These are phyloP conservation scores for Tanypteryx hageni DNA, from an alignment of 2,888 invertebrate species.

Conservation along the genomic window DNA sequence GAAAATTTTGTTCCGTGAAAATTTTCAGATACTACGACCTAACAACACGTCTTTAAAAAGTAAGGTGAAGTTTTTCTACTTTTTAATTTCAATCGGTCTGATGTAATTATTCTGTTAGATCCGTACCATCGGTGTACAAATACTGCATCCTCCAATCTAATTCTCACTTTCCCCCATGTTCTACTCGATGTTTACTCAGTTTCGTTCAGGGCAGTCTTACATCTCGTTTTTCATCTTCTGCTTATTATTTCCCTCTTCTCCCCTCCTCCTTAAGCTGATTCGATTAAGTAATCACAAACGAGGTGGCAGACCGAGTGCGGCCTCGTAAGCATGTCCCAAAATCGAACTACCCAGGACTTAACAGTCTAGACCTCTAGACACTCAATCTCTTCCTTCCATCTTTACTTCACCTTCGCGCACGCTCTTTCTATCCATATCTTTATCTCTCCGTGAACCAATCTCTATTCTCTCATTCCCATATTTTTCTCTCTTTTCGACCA, in stretches of 20 bases:
- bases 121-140: no score
- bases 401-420: neutral
- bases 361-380: conserved; percentile 38
- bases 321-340: conserved; percentile 39
- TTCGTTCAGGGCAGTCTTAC: no score
- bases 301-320: conserved; percentile 30
- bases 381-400: neutral
- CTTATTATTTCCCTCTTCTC: neutral
- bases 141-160: no score
- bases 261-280: neutral
- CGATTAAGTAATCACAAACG: conserved; percentile 53
- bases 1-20: no score
- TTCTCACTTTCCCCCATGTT: no score
- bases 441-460: neutral
- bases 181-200: no score
- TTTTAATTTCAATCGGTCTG: no score
- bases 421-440: neutral
- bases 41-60: no score
- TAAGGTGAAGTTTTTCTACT: no score
- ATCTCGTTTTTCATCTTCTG: neutral
- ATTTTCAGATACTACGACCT: no score
- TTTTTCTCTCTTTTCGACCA: neutral
- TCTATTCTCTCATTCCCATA: neutral
- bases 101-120: no score
- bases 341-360: conserved; percentile 40